Percentiles rank a stretch among this genome's conserved stretches.
phyloP scores from a whole-genome alignment of 1,140 invertebrate genomes.

The Tetragnatha versicolor region DNA sequence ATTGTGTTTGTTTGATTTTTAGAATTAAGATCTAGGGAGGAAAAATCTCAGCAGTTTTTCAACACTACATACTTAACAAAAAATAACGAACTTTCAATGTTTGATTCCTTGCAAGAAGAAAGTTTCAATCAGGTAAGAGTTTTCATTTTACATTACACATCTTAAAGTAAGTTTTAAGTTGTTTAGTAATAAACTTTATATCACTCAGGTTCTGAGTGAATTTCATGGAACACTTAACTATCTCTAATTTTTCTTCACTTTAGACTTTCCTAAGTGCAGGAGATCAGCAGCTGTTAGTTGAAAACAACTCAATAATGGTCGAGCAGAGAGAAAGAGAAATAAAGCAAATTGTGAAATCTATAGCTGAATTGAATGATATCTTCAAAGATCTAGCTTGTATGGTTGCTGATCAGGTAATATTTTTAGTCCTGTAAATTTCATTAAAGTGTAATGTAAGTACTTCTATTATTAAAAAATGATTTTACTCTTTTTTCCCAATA shows the following conservation, averaged over 20 bases:
- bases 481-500: no score
- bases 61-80: constrained; percentile 60
- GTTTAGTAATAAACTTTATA: background rate
- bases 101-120: constrained; percentile 46
- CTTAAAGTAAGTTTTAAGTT: background rate
- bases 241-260: background rate
- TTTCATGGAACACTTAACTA: background rate
- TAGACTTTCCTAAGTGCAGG: constrained; percentile 34
- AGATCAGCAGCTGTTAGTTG: constrained; percentile 79
- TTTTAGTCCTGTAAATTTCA: no score
- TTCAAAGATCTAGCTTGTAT: constrained; percentile 79
- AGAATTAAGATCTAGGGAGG: constrained; percentile 86
- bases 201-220: background rate
- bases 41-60: constrained; percentile 87
- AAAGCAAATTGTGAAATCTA: constrained; percentile 87
- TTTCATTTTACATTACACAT: background rate
- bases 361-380: constrained; percentile 91
- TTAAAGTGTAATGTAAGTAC: no score
- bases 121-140: constrained; percentile 40
- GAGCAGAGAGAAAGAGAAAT: constrained; percentile 88
- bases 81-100: constrained; percentile 24
- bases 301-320: constrained; percentile 80
- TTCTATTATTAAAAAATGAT: no score
- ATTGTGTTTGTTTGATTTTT: constrained; percentile 46
- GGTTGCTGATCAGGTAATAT: constrained; percentile 71